Evolutionary conservation across 2,113 vertebrate species (phyloP).

Genomic region (human (Homo sapiens)): DNA sequence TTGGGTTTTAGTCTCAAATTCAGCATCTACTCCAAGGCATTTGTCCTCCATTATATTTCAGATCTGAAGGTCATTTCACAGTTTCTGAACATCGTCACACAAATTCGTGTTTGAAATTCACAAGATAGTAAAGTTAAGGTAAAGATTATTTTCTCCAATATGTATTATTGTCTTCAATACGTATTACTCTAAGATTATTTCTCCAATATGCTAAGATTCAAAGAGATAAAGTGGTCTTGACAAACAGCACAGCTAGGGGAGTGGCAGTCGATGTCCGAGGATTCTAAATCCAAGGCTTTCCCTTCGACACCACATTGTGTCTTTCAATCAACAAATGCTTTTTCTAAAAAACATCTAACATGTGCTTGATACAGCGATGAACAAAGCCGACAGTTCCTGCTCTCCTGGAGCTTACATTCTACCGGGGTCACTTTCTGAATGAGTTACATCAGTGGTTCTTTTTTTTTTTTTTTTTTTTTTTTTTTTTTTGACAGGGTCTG

Average conservation of each 20-base stretch:
- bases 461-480: too few species aligned
- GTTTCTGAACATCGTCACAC: neutral
- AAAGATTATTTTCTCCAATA: neutral
- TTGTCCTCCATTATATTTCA: neutral
- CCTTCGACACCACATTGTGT: neutral
- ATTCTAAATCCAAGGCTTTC: neutral
- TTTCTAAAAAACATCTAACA: neutral
- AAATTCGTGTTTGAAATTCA: neutral
- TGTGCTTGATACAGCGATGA: neutral
- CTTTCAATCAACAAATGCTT: neutral
- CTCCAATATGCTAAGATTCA: neutral
- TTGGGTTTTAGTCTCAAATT: neutral
- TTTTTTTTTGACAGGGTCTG: too few species aligned
- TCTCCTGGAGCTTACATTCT: neutral
- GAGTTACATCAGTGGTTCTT: neutral
- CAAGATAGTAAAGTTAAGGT: neutral
- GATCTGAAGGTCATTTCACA: neutral
- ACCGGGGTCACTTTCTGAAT: neutral
- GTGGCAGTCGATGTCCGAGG: neutral
- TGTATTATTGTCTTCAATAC: neutral
- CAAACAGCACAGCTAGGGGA: neutral
- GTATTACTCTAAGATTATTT: too few species aligned
- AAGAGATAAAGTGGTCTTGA: neutral
- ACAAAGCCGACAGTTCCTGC: neutral
- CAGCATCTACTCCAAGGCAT: neutral